phyloP scores from a whole-genome alignment of 2,888 invertebrate genomes.

The Netelia virgata region DNA sequence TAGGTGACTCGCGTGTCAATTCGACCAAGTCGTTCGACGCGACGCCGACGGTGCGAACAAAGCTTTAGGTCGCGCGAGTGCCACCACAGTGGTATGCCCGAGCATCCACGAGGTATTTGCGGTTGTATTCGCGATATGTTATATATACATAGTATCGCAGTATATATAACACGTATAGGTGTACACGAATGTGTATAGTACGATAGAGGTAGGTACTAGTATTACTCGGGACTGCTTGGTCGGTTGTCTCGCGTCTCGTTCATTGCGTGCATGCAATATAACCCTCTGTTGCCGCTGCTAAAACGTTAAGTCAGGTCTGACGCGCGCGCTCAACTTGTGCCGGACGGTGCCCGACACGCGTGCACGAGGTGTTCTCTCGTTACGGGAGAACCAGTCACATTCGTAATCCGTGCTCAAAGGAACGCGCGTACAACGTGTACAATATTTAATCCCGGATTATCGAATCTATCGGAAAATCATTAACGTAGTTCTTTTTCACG shows the following conservation, averaged over 20 bases:
- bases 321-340: conserved; percentile 47
- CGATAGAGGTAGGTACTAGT: conserved; percentile 36
- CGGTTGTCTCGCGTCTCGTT: conserved; percentile 51
- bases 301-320: conserved; percentile 61
- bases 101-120: conserved; percentile 58
- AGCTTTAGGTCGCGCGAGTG: conserved; percentile 48
- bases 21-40: too few relatives aligned
- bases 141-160: conserved; percentile 6
- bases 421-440: not conserved
- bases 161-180: conserved; percentile 5
- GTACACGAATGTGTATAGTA: not conserved
- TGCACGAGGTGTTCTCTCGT: conserved; percentile 34
- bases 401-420: conserved; percentile 20
- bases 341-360: conserved; percentile 40
- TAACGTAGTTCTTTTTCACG: not conserved
- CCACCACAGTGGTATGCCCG: conserved; percentile 60
- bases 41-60: conserved; percentile 49
- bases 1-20: not conserved
- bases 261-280: conserved; percentile 59
- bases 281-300: conserved; percentile 42
- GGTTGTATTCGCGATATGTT: conserved; percentile 58
- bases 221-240: conserved; percentile 47
- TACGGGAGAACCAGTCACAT: conserved; percentile 51
- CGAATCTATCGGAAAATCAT: not conserved
- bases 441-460: conserved; percentile 14